Evolutionary conservation across 2,797 vertebrate genomes (phyloP).

Genomic region (Epinephelus coioides): DNA sequence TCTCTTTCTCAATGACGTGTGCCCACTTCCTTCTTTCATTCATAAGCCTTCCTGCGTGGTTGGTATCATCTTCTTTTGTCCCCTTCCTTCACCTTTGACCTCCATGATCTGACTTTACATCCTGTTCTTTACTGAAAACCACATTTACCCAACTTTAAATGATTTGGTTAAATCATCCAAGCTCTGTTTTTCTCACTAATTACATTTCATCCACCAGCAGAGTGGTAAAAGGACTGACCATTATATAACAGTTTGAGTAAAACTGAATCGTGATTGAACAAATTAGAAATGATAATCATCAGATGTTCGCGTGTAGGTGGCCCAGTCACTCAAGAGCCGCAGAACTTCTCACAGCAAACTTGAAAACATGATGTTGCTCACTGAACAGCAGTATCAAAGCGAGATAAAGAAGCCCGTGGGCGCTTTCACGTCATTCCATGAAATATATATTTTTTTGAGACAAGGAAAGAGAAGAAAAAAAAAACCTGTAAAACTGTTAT

Average conservation of each 20-base stretch:
- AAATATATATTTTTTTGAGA: slow-evolving; percentile 69
- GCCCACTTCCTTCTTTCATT: slow-evolving; percentile 27
- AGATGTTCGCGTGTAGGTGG: slow-evolving; percentile 72
- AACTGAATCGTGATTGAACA: slow-evolving; percentile 30
- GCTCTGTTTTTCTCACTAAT: not conserved
- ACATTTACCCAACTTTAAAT: not conserved
- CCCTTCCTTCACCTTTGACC: slow-evolving; percentile 41
- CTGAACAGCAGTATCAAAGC: slow-evolving; percentile 61
- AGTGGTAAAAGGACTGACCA: slow-evolving; percentile 29
- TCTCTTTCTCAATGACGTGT: slow-evolving; percentile 6
- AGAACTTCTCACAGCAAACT: slow-evolving; percentile 74
- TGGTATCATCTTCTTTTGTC: not conserved
- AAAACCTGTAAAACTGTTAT: slow-evolving; percentile 81
- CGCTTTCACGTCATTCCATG: slow-evolving; percentile 69
- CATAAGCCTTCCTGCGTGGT: slow-evolving; percentile 5
- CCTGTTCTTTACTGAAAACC: not conserved
- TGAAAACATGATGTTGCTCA: slow-evolving; percentile 62
- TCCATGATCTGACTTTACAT: not conserved
- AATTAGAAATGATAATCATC: slow-evolving; percentile 47
- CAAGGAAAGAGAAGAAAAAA: slow-evolving; percentile 40
- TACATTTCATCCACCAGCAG: not conserved
- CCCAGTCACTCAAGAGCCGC: slow-evolving; percentile 42
- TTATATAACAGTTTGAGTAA: slow-evolving; percentile 30
- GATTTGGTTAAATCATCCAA: not conserved
- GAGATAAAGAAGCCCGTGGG: slow-evolving; percentile 75